Percentiles rank a stretch among this genome's conserved stretches.
Conservation (phyloP, 1,140 invertebrate genomes). For the Drosophila grimshawi region DNA sequence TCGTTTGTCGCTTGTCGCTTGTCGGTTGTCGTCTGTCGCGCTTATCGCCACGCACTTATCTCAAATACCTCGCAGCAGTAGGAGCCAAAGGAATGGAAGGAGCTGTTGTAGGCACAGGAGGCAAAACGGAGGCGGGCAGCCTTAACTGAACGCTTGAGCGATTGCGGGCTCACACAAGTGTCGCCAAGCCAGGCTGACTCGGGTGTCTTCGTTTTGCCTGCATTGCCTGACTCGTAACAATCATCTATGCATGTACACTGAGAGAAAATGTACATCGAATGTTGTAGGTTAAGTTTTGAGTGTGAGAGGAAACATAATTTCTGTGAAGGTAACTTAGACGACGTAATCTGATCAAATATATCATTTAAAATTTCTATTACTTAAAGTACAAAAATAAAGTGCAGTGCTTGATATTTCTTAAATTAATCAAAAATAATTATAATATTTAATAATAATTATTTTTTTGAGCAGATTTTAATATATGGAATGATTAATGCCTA, state of each 20-base stretch:
- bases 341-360: no score
- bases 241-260: conserved; percentile 25
- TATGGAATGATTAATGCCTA: no score
- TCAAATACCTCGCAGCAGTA: conserved; percentile 27
- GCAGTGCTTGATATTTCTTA: no score
- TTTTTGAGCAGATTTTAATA: no score
- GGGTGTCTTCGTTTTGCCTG: conserved; percentile 5
- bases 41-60: conserved; percentile 82
- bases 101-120: conserved; percentile 15
- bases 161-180: conserved; percentile 56
- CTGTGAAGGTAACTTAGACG: no score
- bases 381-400: no score
- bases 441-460: no score
- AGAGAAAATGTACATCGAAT: background rate
- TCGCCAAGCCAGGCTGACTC: conserved; percentile 24
- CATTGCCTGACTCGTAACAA: conserved; percentile 29
- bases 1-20: conserved; percentile 66
- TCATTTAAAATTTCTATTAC: no score
- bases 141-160: conserved; percentile 63
- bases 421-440: no score
- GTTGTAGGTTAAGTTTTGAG: no score
- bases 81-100: background rate
- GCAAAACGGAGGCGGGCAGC: conserved; percentile 15
- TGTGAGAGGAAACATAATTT: no score
- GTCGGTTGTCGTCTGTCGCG: conserved; percentile 67